Base-by-base conservation (phyloP, 2,888 invertebrate genomes). In the Oeneis ivallda region DNA sequence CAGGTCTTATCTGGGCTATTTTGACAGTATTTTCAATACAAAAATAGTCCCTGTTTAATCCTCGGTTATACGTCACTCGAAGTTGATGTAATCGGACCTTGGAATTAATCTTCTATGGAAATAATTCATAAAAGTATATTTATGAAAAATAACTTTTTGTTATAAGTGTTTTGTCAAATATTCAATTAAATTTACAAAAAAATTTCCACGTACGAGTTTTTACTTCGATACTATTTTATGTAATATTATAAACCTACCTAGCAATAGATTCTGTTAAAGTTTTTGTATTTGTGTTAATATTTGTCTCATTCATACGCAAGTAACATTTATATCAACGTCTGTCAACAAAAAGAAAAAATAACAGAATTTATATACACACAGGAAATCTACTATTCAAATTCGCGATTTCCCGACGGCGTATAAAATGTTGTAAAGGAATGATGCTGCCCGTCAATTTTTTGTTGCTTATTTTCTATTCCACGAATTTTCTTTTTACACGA, bases 321-420 rank as follows among this genome's bases (percentile, higher is more conserved):
- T 54, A 54, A 58, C 53, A 53, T 59, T 13, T 41, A 59, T 39
- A 26, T 19, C 41, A 41, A 19, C 15, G 52, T 68, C 47, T 63
- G 57, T 60, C 63, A 26, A 62, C 47, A 66, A 58, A 57, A 54
- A 57, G 57, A 61, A 56, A 52, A 67, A 71, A 71, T 67, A 70
- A 19, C 41, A 13, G 7, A 56, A 19, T 41, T 19, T 58, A 67
- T 52, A 52, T 62, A 62, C 65, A 58, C 52, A 62, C 60, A 69
- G 53, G 52, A 62, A 54, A 71, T 72, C 66, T 68, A 65, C 72
- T 71, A 72, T 70, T 72, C 71, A 69, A 69, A 71, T 71, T 68
- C 65, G 62, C 65, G 68, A 72, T 70, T 70, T 68, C 69, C 69
- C 70, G 43, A 50, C 67, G 64, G 65, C 47, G 65, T 50, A 70